Conservation (phyloP, 2,797 vertebrate species). For the Eidolon dupreanum region DNA sequence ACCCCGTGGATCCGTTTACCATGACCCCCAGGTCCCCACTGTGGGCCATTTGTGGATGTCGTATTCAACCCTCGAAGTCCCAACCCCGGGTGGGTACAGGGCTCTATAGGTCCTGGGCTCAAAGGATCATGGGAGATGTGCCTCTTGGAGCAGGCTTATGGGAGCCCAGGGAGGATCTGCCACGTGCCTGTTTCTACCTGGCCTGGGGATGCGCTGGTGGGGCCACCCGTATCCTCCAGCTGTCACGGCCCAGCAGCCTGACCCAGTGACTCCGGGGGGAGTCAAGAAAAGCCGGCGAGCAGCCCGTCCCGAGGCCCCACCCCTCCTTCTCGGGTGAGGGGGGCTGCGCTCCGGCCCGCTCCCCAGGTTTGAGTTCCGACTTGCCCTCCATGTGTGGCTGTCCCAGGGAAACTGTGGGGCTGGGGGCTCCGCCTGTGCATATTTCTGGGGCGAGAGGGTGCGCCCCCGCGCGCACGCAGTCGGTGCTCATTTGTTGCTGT, state of each 20-base stretch:
- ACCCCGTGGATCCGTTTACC: background rate
- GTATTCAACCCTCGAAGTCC: background rate
- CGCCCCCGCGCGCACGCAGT: background rate
- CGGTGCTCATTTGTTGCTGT: background rate
- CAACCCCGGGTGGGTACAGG: background rate
- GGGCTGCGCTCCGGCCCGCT: background rate
- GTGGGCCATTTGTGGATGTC: background rate
- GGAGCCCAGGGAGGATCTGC: background rate
- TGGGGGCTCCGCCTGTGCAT: background rate
- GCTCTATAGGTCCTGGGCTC: accelerated
- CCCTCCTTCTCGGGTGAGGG: background rate
- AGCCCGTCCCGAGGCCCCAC: background rate
- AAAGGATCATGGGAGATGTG: background rate
- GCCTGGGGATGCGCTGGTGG: background rate
- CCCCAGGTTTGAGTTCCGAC: background rate
- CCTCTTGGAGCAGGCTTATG: background rate
- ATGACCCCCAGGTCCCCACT: background rate
- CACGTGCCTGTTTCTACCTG: too few species aligned
- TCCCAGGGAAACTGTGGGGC: background rate
- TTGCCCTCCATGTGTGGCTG: background rate
- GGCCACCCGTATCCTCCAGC: background rate
- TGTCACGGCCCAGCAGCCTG: background rate
- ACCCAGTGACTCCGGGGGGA: background rate
- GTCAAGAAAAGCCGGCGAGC: accelerated
- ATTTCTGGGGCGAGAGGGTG: too few species aligned